Conservation (phyloP, 1,140 invertebrate species). For the Drosophila busckii region DNA sequence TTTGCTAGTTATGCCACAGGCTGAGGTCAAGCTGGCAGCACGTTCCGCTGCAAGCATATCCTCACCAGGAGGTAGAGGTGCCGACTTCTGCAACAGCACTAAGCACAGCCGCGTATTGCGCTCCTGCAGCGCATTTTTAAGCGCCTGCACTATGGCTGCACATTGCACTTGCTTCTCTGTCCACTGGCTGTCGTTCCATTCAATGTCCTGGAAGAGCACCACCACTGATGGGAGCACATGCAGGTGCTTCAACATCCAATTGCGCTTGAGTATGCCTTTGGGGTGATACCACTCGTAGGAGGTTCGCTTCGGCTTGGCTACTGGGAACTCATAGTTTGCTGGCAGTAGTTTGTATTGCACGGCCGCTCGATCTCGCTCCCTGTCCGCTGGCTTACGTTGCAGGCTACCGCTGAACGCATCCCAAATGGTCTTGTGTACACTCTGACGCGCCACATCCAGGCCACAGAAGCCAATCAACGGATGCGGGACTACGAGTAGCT, state of each 20-base stretch:
- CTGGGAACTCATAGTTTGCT: constrained; percentile 91
- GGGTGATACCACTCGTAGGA: constrained; percentile 98
- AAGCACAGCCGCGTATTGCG: constrained; percentile 92
- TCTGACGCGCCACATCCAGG: constrained; percentile 90
- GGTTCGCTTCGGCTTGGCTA: constrained; percentile 92
- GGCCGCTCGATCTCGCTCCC: constrained; percentile 86
- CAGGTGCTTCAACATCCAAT: constrained; percentile 97
- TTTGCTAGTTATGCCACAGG: constrained; percentile 95
- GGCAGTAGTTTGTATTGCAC: constrained; percentile 91
- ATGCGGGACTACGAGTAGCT: constrained; percentile 88
- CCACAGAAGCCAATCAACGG: constrained; percentile 92
- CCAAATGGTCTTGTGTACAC: constrained; percentile 94
- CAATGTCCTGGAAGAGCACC: constrained; percentile 96
- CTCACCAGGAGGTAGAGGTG: constrained; percentile 88
- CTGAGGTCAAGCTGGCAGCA: constrained; percentile 91
- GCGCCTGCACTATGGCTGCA: constrained; percentile 91
- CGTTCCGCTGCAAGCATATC: constrained; percentile 92
- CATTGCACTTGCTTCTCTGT: constrained; percentile 96
- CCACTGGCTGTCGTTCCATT: constrained; percentile 97
- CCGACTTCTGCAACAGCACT: constrained; percentile 91
- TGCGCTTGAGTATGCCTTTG: constrained; percentile 96
- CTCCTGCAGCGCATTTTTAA: constrained; percentile 83
- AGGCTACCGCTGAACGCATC: constrained; percentile 91
- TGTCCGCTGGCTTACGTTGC: constrained; percentile 58
- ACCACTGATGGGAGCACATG: constrained; percentile 94